Percentiles rank a stretch among this genome's conserved stretches.
These are phyloP conservation scores for Eucidaris tribuloides DNA, from an alignment of 35 echinoderm and acorn worm genomes.

Conservation along the genomic window DNA sequence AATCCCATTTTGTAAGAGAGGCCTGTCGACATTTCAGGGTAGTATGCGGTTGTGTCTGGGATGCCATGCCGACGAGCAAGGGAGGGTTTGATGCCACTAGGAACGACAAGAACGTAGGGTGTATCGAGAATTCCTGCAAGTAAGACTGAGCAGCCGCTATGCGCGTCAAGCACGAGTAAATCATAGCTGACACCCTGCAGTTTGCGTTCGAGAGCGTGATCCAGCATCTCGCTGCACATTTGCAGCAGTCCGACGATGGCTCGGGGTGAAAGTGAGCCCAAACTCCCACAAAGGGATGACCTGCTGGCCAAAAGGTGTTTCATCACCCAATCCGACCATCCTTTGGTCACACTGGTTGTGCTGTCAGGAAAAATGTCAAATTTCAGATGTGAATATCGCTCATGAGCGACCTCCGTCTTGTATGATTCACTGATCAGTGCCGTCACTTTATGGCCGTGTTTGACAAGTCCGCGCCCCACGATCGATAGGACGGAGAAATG, in stretches of 20 bases:
- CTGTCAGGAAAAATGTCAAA: not conserved
- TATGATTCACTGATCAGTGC: slow-evolving; percentile 9
- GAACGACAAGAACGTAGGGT: not conserved
- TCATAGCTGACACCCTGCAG: not conserved
- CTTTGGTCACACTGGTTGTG: not conserved
- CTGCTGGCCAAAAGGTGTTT: not conserved
- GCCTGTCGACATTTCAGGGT: not conserved
- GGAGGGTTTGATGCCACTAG: slow-evolving; percentile 3
- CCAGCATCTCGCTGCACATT: not conserved
- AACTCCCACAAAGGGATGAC: not conserved
- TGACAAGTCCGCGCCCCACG: not conserved
- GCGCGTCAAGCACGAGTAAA: not conserved
- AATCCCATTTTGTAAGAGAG: slow-evolving; percentile 18
- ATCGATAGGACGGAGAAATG: slow-evolving; percentile 3
- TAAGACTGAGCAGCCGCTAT: not conserved
- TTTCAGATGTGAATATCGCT: not conserved
- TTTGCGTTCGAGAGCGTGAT: not conserved
- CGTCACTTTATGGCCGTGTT: not conserved
- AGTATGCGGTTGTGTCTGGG: slow-evolving; percentile 10
- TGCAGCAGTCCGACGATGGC: not conserved
- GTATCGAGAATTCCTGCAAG: not conserved
- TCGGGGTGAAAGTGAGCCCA: not conserved
- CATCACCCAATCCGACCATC: not conserved
- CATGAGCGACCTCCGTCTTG: not conserved
- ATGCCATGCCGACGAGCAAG: slow-evolving; percentile 11